Conservation (phyloP, 2,888 invertebrate genomes). For the Diogma glabrata region DNA sequence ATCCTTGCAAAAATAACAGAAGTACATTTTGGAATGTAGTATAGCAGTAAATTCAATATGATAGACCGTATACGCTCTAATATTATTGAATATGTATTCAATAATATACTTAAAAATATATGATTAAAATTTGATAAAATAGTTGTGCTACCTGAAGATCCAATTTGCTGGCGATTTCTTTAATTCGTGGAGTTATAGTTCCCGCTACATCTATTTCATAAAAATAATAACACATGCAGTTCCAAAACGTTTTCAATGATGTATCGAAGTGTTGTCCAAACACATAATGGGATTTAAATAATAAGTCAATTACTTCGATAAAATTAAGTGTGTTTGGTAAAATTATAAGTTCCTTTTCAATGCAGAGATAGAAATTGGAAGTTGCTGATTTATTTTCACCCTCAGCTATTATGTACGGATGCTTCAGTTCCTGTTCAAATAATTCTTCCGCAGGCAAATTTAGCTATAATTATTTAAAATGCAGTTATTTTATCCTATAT, state of each 20-base stretch:
- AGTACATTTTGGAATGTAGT: neutral
- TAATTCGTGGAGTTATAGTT: neutral
- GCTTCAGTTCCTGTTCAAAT: neutral
- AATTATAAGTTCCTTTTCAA: neutral
- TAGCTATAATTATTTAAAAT: neutral
- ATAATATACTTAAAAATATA: neutral
- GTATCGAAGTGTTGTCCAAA: neutral
- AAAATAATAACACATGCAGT: neutral
- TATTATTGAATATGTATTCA: no score
- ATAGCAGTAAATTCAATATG: neutral
- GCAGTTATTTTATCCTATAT: neutral
- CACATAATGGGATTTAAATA: neutral
- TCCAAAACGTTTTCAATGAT: neutral
- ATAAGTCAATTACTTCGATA: neutral
- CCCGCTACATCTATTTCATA: neutral
- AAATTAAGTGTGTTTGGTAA: neutral
- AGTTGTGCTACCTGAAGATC: neutral
- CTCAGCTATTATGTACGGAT: neutral
- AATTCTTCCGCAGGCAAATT: neutral
- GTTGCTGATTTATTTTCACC: neutral
- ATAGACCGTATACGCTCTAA: no score
- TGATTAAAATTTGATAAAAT: neutral
- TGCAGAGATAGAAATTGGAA: neutral
- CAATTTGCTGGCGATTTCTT: neutral
- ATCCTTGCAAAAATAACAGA: neutral